Evolutionary conservation across 2,888 invertebrate species (phyloP), one percentile per base, ranked within the genome.

Genomic region (Maniola hyperantus): DNA sequence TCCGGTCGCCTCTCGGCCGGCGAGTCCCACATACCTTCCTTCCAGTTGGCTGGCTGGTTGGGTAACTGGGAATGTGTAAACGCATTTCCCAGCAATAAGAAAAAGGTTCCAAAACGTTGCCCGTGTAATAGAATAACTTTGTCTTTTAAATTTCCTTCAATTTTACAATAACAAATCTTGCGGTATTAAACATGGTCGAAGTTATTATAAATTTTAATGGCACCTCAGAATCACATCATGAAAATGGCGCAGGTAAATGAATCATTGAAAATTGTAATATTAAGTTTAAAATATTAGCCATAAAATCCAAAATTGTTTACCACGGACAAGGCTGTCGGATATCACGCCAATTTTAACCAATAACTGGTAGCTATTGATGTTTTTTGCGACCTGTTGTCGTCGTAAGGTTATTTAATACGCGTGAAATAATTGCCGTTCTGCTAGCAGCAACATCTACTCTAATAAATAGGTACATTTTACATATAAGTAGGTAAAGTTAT

Each of bases 361-460:
- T 57, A 57, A 57, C 57, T 39, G 42, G 57, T 57, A 20, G 57
- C 39, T 57, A 42, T 57, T 50, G 48, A 60, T 60, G 11, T 60
- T 48, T 60, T 36, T 60, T 50, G 34, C 7, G 20, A 6, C 15
- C 13, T 60, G 50, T 60, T 36, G 48, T 48, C 44, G 44, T 59
- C 36, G 48, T 60, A 60, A 33, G 33, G 44, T 59, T 36, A 48
- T 50, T 20, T 39, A 39, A 39, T 42, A 51, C 36, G 62, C 54
- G 46, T 20, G 18, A 57, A 39, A 57, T 57, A 39, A 20, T 15
- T 57, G 55, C 6, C 34, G 15, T 15, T 36, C 11, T 39, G 55
- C 15, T 6, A n/a, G 46, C 15, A 46, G 46, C n/a, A 46, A 46
- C 5, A 48, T 48, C 15, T 48, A 48, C 44, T 10, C 39, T 39